Conservation (phyloP, 1,140 invertebrate genomes). For the Melanaphis sacchari region DNA sequence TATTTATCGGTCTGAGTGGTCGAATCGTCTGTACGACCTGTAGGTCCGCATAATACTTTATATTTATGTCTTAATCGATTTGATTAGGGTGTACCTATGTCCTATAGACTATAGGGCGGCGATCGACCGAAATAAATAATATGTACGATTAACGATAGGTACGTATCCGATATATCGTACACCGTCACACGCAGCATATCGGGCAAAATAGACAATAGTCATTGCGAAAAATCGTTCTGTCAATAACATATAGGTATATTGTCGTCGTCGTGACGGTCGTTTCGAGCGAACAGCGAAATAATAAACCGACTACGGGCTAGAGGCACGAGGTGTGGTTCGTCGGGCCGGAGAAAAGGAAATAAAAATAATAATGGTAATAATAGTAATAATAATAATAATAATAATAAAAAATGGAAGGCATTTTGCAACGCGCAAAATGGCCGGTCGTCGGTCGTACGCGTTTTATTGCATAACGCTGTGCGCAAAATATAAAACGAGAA, state of each 20-base stretch:
- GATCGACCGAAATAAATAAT: too few species aligned
- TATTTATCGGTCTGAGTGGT: neutral
- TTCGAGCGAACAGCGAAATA: neutral
- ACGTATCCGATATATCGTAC: too few species aligned
- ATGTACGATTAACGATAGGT: too few species aligned
- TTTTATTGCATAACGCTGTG: constrained; percentile 19
- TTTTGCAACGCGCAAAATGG: constrained; percentile 38
- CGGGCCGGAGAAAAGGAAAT: neutral
- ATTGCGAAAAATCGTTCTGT: too few species aligned
- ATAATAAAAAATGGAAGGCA: neutral
- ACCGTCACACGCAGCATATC: too few species aligned
- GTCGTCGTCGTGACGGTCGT: neutral
- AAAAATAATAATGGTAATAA: neutral
- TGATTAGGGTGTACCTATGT: too few species aligned
- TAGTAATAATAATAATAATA: neutral
- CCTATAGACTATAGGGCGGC: too few species aligned
- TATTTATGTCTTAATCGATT: too few species aligned
- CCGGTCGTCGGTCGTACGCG: neutral
- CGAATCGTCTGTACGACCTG: too few species aligned
- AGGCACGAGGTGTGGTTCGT: constrained; percentile 6
- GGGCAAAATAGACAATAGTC: too few species aligned
- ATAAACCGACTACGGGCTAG: neutral
- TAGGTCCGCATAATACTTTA: too few species aligned
- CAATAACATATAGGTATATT: too few species aligned
- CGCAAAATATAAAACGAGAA: constrained; percentile 39